Evolutionary conservation across 1,140 invertebrate genomes (phyloP).

Genomic region (Habropoda laboriosa): DNA sequence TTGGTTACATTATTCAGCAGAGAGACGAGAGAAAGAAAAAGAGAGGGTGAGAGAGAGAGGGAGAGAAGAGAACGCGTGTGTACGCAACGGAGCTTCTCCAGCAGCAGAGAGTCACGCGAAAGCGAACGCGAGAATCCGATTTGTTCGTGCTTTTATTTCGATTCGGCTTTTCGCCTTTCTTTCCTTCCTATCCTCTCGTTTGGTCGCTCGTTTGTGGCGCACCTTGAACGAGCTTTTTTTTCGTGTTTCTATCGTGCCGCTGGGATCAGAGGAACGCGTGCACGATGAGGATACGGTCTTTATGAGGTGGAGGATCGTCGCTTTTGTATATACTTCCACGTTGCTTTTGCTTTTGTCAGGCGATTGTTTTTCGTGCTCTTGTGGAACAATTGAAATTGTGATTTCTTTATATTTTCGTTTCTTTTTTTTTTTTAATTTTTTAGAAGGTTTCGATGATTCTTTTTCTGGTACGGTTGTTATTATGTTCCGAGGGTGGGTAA

Average conservation of each 20-base stretch:
- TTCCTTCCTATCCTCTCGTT: not conserved
- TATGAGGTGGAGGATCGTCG: too few relatives aligned
- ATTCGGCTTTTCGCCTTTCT: not conserved
- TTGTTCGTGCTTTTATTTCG: slow-evolving; percentile 1
- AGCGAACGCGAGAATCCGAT: slow-evolving; percentile 23
- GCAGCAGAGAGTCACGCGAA: slow-evolving; percentile 24
- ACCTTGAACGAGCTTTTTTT: not conserved
- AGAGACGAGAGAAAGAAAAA: slow-evolving; percentile 28
- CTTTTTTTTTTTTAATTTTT: too few relatives aligned
- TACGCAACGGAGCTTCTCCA: slow-evolving; percentile 16
- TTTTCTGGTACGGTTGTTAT: not conserved
- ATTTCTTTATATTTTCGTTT: too few relatives aligned
- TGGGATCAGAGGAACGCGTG: not conserved
- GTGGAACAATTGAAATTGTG: too few relatives aligned
- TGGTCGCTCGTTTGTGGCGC: too few relatives aligned
- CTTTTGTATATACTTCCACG: too few relatives aligned
- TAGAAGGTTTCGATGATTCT: too few relatives aligned
- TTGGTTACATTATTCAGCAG: slow-evolving; percentile 65
- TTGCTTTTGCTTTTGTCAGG: too few relatives aligned
- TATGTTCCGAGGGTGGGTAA: not conserved
- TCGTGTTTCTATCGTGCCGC: not conserved
- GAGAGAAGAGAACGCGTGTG: not conserved
- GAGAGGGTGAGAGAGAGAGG: not conserved
- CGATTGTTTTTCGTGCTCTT: too few relatives aligned
- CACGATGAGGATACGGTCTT: too few relatives aligned